These are phyloP conservation scores for Iselma pallidipennis DNA, from an alignment of 2,888 invertebrate species.

Conservation along the genomic window DNA sequence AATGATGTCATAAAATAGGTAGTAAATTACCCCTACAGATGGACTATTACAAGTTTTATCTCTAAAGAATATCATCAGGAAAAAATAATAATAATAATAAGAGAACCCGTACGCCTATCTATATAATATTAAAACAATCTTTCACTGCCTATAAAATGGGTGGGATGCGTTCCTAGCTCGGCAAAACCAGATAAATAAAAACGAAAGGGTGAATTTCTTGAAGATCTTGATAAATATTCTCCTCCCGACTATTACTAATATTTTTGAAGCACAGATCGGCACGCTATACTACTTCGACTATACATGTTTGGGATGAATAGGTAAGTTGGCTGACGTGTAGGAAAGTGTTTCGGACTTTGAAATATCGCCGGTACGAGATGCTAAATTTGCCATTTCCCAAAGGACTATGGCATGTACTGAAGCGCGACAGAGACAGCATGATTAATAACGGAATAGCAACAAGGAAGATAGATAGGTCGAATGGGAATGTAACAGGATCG, in stretches of 20 bases:
- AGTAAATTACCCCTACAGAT: constrained; percentile 33
- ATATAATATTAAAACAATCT: not conserved
- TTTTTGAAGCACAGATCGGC: constrained; percentile 3
- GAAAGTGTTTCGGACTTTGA: constrained; percentile 52
- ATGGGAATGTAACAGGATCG: constrained; percentile 32
- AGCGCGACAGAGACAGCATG: constrained; percentile 48
- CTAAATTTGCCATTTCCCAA: constrained; percentile 51
- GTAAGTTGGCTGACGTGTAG: constrained; percentile 21
- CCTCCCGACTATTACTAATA: constrained; percentile 6
- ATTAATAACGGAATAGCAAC: constrained; percentile 43
- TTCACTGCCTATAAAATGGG: not conserved
- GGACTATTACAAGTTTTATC: constrained; percentile 15
- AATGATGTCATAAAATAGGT: constrained; percentile 51
- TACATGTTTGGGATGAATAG: constrained; percentile 7
- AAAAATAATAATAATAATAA: too few species aligned
- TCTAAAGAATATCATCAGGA: constrained; percentile 10
- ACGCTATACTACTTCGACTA: not conserved
- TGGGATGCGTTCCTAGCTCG: not conserved
- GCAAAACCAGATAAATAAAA: constrained; percentile 1
- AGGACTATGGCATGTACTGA: constrained; percentile 39
- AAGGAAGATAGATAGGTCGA: constrained; percentile 42
- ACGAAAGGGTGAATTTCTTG: not conserved
- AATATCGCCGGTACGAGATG: constrained; percentile 51
- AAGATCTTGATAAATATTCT: constrained; percentile 9
- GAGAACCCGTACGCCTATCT: not conserved